Evolutionary conservation across 2,797 vertebrate genomes (phyloP).

Genomic region (Tarsius wallacei): DNA sequence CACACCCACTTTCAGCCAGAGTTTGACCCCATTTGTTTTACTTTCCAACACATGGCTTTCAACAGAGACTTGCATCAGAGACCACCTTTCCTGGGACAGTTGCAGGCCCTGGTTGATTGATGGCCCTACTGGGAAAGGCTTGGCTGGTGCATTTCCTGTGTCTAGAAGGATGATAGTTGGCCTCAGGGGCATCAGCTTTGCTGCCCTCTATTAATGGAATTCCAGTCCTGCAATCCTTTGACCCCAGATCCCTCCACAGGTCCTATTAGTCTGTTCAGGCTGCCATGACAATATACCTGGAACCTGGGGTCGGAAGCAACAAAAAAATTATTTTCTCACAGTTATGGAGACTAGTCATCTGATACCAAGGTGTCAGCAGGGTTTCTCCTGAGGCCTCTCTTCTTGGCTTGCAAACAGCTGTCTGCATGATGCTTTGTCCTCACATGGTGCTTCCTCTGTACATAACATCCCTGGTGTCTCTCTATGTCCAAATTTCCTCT

Average conservation of each 20-base stretch:
- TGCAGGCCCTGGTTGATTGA: background rate
- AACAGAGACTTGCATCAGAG: background rate
- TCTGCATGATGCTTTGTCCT: background rate
- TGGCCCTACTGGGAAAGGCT: background rate
- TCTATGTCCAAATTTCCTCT: background rate
- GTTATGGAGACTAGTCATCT: background rate
- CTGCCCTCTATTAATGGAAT: background rate
- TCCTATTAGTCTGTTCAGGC: background rate
- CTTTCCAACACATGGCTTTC: background rate
- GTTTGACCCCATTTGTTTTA: background rate
- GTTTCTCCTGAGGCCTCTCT: background rate
- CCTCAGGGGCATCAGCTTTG: background rate
- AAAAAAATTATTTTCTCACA: background rate
- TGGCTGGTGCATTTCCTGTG: rapidly evolving
- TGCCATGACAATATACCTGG: background rate
- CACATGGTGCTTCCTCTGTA: background rate
- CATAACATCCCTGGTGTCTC: background rate
- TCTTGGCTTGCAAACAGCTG: background rate
- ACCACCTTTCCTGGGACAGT: background rate
- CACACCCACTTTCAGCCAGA: background rate
- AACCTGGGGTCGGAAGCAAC: background rate
- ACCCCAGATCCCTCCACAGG: background rate
- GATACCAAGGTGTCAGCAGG: background rate
- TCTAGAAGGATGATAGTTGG: background rate
- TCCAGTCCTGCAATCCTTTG: background rate